Base-by-base conservation (phyloP, 2,888 invertebrate genomes). In the Hyppa rectilinea region DNA sequence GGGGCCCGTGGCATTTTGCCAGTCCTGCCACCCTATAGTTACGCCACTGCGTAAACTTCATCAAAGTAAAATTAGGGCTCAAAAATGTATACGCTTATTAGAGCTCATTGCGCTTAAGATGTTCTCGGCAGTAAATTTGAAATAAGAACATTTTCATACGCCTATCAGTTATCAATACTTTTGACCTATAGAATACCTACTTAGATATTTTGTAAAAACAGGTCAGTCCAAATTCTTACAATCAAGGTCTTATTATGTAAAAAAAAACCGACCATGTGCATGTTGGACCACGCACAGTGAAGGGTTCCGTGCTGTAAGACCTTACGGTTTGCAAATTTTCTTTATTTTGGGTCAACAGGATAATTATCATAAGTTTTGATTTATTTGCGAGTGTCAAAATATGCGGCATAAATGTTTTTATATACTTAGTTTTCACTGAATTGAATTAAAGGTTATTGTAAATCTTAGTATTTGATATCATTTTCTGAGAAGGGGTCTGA, bases 201-300 rank as follows among this genome's bases (percentile, higher is more conserved):
- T n/a, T n/a, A 26, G 26, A n/a, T 26, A 26, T 26, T 45, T 36
- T 55, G 20, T 55, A 38, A 64, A 31, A 49, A 55, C 29, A 31
- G 68, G 26, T 49, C 68, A 55, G 38, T 40, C 40, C 26, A n/a
- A n/a, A n/a, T n/a, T n/a, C n/a, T n/a, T n/a, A n/a, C 31, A 29
- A 17, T 50, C 50, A 43, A 43, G 34, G 14, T n/a, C 4, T 14
- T 26, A 29, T 7, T 36, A 2, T 2, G 9, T 23, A 59, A 23
- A 38, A 56, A n/a, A 23, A 23, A 20, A 23, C 23, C 5, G n/a
- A 23, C 4, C 4, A 23, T 4, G 7, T 23, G 14, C 1, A 26
- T 26, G 17, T 17, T 7, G 26, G 14, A 26, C 2, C 17, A 26
- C 17, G 26, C 26, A 26, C 17, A 7, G 4, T 49, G 17, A 26